Evolutionary conservation across 2,113 vertebrate genomes (phyloP).

Genomic region (Piprites chloris): DNA sequence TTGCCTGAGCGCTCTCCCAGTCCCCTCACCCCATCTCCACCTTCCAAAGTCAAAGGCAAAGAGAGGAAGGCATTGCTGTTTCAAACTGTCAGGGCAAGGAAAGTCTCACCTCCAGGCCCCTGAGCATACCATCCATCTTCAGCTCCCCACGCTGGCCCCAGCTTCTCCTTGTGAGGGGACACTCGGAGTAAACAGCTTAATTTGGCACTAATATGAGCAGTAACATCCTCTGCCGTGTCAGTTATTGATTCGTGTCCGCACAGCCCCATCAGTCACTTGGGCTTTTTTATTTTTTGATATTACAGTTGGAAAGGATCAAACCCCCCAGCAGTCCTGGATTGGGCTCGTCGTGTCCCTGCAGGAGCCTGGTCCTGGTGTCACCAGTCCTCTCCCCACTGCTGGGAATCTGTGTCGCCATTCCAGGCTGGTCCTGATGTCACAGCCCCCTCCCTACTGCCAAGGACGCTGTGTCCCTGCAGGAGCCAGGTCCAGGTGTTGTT

Average conservation of each 20-base stretch:
- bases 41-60: fast-evolving
- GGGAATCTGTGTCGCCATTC: fast-evolving
- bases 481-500: neutral
- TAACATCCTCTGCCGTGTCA: neutral
- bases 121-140: conserved; percentile 20
- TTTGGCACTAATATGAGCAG: neutral
- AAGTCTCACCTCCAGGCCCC: neutral
- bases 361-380: fast-evolving
- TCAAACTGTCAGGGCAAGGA: neutral
- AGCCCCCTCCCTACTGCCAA: neutral
- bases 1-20: neutral
- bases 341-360: fast-evolving
- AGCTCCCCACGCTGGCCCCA: fast-evolving
- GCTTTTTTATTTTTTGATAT: neutral
- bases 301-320: neutral
- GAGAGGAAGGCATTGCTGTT: neutral
- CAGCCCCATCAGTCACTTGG: neutral
- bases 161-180: neutral
- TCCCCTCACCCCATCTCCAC: neutral
- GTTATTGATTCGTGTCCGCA: neutral
- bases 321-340: neutral
- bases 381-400: no score
- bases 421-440: fast-evolving
- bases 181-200: conserved; percentile 54
- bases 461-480: neutral